These are phyloP conservation scores for Paragorgia papillata DNA, from an alignment of 92 coral and sea anemone genomes.

Conservation along the genomic window DNA sequence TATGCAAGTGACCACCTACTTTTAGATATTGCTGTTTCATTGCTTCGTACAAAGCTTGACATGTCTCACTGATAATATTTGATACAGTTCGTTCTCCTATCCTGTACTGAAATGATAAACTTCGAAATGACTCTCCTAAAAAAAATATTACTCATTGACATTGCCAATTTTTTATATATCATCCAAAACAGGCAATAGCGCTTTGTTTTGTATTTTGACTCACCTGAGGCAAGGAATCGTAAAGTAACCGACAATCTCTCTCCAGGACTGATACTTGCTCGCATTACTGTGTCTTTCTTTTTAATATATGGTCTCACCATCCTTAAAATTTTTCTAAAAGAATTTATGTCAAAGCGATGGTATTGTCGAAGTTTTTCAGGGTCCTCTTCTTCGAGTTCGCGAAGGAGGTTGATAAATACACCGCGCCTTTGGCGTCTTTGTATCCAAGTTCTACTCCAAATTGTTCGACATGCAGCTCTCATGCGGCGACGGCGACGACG, in stretches of 20 bases:
- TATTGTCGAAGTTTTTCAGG: constrained; percentile 45
- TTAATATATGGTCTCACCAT: constrained; percentile 34
- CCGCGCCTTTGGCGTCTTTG: constrained; percentile 33
- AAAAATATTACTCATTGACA: not conserved
- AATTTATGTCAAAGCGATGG: constrained; percentile 38
- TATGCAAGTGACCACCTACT: constrained; percentile 44
- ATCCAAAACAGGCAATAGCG: not conserved
- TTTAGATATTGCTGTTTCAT: constrained; percentile 52
- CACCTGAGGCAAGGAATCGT: constrained; percentile 56
- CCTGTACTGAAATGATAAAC: constrained; percentile 50
- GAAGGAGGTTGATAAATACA: constrained; percentile 32
- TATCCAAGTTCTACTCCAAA: constrained; percentile 38
- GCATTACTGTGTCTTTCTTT: constrained; percentile 50
- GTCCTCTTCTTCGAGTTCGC: constrained; percentile 42
- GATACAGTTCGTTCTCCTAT: constrained; percentile 60
- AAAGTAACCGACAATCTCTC: constrained; percentile 57
- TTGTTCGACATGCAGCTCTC: constrained; percentile 2
- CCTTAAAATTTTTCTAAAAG: constrained; percentile 35
- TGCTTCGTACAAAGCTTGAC: constrained; percentile 43
- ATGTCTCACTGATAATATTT: constrained; percentile 42
- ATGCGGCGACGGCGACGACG: constrained; percentile 31
- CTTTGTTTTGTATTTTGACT: not conserved
- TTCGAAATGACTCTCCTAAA: constrained; percentile 55
- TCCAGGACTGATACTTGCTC: constrained; percentile 54
- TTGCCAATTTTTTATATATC: not conserved